A percentile compares a stretch with the other conserved stretches of the same genome.
phyloP scores from a whole-genome alignment of 2,113 vertebrate species.

The Eulemur rufifrons region DNA sequence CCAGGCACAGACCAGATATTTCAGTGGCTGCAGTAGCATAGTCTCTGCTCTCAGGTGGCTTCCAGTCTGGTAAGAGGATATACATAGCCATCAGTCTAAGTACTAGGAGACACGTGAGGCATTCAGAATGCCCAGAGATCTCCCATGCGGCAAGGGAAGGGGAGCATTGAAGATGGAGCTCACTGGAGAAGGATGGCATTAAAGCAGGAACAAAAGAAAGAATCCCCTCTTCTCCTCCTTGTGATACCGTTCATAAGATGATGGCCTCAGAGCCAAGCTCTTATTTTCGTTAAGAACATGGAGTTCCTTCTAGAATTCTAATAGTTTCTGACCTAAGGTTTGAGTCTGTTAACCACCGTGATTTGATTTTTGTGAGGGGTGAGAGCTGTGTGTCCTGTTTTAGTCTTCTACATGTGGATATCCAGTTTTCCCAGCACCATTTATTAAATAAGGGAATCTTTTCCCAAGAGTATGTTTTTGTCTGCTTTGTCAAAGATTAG shows the following conservation, averaged over 20 bases:
- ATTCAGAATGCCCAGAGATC: not conserved
- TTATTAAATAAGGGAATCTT: too few species aligned
- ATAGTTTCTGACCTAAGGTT: too few species aligned
- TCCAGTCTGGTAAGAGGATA: not conserved
- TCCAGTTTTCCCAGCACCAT: too few species aligned
- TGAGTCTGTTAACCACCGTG: too few species aligned
- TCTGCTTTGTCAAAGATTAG: too few species aligned
- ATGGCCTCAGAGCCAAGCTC: not conserved
- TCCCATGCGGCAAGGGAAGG: not conserved
- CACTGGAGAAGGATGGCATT: accelerated
- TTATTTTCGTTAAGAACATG: not conserved
- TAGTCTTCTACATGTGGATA: too few species aligned
- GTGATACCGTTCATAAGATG: not conserved
- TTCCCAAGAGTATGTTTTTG: too few species aligned
- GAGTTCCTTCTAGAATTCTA: too few species aligned
- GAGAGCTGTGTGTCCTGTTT: too few species aligned
- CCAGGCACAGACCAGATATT: not conserved
- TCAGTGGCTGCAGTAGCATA: too few species aligned
- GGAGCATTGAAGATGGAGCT: too few species aligned
- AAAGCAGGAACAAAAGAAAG: not conserved
- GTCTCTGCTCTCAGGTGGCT: not conserved
- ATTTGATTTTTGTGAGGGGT: too few species aligned
- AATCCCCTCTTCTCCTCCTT: not conserved
- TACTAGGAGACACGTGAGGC: accelerated
- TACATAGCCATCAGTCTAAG: not conserved